Conservation (phyloP, 2,888 invertebrate species). For the Alsophila aescularia region DNA sequence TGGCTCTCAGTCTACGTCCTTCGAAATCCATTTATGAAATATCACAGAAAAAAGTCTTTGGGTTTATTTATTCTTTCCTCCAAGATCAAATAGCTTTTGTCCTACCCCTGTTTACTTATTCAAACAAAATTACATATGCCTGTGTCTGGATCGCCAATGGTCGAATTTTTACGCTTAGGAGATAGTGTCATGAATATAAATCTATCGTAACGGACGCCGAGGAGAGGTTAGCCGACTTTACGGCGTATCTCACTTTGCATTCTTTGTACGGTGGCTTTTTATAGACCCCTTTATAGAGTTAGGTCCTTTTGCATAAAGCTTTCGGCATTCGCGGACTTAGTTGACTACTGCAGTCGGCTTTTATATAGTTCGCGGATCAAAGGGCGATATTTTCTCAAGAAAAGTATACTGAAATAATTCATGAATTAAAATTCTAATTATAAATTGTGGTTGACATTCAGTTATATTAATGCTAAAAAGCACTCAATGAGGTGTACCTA, state of each 20-base stretch:
- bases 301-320: conserved; percentile 80
- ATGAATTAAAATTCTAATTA: too few species aligned
- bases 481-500: too few species aligned
- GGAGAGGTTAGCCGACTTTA: conserved; percentile 73
- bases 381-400: neutral
- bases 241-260: conserved; percentile 82
- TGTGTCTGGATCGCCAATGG: conserved; percentile 81
- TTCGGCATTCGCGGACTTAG: conserved; percentile 32
- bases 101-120: conserved; percentile 82
- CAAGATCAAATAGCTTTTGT: conserved; percentile 83
- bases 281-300: conserved; percentile 79
- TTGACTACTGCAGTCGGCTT: conserved; percentile 11
- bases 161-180: conserved; percentile 83
- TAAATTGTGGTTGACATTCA: too few species aligned
- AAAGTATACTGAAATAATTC: too few species aligned
- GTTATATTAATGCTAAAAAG: neutral
- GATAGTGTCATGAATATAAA: conserved; percentile 85
- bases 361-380: neutral
- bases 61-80: conserved; percentile 75
- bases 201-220: conserved; percentile 82
- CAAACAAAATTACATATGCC: conserved; percentile 85
- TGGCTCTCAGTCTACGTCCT: conserved; percentile 48
- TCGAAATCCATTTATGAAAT: conserved; percentile 78
- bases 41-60: conserved; percentile 73
- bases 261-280: conserved; percentile 79